Evolutionary conservation across 2,797 vertebrate genomes (phyloP), one percentile per base, ranked within the genome.

Genomic region (Crenichthys baileyi): DNA sequence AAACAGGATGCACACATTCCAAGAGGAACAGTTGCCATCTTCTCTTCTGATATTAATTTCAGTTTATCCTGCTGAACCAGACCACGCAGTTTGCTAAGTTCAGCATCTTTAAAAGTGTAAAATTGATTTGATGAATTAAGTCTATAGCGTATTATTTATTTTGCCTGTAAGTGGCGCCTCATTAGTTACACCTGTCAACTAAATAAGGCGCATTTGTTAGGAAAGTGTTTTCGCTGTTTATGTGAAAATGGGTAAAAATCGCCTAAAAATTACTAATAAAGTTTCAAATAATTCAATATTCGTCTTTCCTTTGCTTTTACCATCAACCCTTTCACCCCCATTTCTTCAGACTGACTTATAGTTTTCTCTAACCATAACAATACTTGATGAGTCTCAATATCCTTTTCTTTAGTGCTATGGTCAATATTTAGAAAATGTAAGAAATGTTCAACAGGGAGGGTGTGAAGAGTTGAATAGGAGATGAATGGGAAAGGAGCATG

Each of bases 191-290:
- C 75, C 78, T 39, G 5, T 78, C 61, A 56, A 48, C 13, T 58
- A 39, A 77, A 50, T 16, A 76, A 51, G 55, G 12, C 16, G 29
- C 46, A 36, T 58, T 51, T 85, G 70, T 85, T 72, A 8, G 26
- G 24, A 60, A 15, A 74, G 63, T 67, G 44, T 68, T 58, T 70
- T 12, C 86, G 46, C 46, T 80, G 76, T 73, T 36, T 46, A 5
- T 11, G 67, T 72, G 72, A 60, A 70, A 83, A 67, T 61, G 31
- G 0, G 56, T 61, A 5, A 29, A 8, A 7, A 7, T 29, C 26
- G 12, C 3, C 58, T 87, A 22, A 58, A 87, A 90, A 36, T 3
- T 36, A 36, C 36, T 91, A 79, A 85, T 0, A 12, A 75, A 83
- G 63, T 72, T 73, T 1, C 7, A 76, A 71, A 53, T 53, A 1